Conservation (phyloP, 2,888 invertebrate species). For the Leptogaster cylindrica region DNA sequence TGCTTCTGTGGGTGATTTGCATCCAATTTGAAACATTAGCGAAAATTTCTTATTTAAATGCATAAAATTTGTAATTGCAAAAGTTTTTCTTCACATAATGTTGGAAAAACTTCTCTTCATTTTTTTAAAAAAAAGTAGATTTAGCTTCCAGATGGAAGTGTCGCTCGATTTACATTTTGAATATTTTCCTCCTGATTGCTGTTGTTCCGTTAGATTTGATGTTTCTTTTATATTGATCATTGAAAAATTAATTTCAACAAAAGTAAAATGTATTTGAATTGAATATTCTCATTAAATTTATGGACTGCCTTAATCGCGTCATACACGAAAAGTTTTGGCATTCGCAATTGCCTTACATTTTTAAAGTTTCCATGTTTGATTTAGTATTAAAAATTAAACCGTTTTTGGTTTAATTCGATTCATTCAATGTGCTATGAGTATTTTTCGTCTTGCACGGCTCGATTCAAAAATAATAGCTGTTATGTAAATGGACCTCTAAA, state of each 20-base stretch:
- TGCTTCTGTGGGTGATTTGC: conserved; percentile 33
- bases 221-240: conserved; percentile 23
- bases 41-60: conserved; percentile 35
- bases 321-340: no score
- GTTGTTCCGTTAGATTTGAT: conserved; percentile 32
- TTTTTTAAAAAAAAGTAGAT: no score
- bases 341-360: no score
- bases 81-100: conserved; percentile 18
- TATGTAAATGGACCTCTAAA: no score
- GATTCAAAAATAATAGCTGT: no score
- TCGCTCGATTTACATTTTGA: conserved; percentile 31
- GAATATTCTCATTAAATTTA: conserved; percentile 8
- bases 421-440: no score
- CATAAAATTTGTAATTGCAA: conserved; percentile 29
- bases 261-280: conserved; percentile 27
- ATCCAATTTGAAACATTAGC: conserved; percentile 24
- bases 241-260: neutral
- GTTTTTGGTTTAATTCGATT: no score
- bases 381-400: no score
- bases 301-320: no score
- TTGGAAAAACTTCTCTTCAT: no score
- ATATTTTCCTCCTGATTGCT: conserved; percentile 32
- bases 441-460: no score
- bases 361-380: no score
- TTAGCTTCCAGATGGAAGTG: conserved; percentile 23